Evolutionary conservation across 2,888 invertebrate species (phyloP).

Genomic region (Caradrina kadenii): DNA sequence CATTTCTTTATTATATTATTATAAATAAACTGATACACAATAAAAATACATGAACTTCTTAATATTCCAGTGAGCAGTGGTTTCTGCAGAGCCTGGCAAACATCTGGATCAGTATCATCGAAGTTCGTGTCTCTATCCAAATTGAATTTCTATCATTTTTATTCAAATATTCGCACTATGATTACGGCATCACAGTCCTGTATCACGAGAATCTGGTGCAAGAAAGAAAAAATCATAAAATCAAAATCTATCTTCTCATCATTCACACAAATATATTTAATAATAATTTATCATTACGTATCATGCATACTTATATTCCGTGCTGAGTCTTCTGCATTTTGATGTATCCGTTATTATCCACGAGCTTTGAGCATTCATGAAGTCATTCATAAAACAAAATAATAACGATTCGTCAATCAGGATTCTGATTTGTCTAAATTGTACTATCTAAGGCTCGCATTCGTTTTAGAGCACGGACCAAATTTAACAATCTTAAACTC

Average conservation of each 20-base stretch:
- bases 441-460: slow-evolving; percentile 5
- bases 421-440: too few species aligned
- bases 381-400: too few species aligned
- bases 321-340: too few species aligned
- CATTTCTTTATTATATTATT: too few species aligned
- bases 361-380: too few species aligned
- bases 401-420: too few species aligned
- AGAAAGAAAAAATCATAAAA: neutral
- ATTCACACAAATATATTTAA: too few species aligned
- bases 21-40: too few species aligned
- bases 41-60: neutral
- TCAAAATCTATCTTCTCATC: neutral
- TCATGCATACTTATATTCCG: too few species aligned
- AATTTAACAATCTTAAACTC: neutral
- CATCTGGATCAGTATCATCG: neutral
- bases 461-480: slow-evolving; percentile 21
- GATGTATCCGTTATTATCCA: too few species aligned
- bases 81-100: neutral
- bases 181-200: neutral
- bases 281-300: too few species aligned
- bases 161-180: neutral
- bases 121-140: neutral
- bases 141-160: too few species aligned
- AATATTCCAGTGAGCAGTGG: neutral
- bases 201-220: neutral